phyloP scores from a whole-genome alignment of 2,888 invertebrate genomes.

The Saturnia japonica region DNA sequence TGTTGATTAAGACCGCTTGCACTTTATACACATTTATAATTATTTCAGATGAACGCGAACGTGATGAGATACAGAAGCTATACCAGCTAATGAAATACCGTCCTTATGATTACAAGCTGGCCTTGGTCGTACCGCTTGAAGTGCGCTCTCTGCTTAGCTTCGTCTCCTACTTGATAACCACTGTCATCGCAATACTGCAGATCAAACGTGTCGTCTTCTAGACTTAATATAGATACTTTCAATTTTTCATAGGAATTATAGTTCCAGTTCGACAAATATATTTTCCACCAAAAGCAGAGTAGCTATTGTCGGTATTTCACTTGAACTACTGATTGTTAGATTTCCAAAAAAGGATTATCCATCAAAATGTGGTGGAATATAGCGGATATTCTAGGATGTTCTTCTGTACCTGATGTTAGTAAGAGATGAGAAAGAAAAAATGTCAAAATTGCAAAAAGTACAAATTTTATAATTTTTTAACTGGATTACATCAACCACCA shows the following conservation, averaged over 20 bases:
- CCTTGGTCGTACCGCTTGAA: not conserved
- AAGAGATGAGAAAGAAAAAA: no score
- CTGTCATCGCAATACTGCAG: not conserved
- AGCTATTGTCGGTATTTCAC: not conserved
- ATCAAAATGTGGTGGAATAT: no score
- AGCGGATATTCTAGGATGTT: no score
- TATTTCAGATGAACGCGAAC: constrained; percentile 2
- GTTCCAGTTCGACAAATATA: not conserved
- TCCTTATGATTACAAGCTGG: not conserved
- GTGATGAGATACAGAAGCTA: not conserved
- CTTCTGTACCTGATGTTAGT: no score
- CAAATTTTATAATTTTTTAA: no score
- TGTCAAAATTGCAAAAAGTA: no score
- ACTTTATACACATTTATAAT: not conserved
- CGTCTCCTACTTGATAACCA: not conserved
- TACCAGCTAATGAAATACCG: not conserved
- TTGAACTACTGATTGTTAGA: not conserved
- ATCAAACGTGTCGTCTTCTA: constrained; percentile 18
- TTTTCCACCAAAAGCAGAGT: not conserved
- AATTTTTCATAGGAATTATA: not conserved
- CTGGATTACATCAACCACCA: no score
- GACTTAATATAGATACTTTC: not conserved
- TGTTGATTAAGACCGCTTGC: not conserved
- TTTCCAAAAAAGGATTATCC: not conserved
- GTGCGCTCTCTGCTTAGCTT: not conserved